phyloP scores from a whole-genome alignment of 2,888 invertebrate species.

The Toxonevra muliebris region DNA sequence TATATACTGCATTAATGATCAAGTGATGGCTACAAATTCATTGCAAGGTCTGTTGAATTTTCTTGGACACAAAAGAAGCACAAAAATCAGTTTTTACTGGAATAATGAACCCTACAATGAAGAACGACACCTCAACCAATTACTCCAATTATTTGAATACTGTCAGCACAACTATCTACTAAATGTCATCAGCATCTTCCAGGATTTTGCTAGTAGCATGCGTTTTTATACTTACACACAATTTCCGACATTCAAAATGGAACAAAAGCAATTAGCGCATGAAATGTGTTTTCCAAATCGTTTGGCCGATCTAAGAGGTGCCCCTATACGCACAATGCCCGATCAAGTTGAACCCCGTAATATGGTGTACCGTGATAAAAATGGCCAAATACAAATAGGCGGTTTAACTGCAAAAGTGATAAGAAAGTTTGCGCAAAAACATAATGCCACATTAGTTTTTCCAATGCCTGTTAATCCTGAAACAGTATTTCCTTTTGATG shows the following conservation, averaged over 20 bases:
- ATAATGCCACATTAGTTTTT: conserved; percentile 44
- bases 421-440: conserved; percentile 40
- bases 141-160: neutral
- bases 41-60: neutral
- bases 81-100: conserved; percentile 7
- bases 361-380: conserved; percentile 37
- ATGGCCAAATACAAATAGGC: conserved; percentile 30
- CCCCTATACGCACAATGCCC: conserved; percentile 39
- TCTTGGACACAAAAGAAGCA: neutral
- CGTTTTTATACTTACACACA: conserved; percentile 21
- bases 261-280: neutral
- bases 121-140: no score
- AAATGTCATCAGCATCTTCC: conserved; percentile 17
- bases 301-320: conserved; percentile 19
- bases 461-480: neutral
- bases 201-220: conserved; percentile 12
- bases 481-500: neutral
- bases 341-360: conserved; percentile 49
- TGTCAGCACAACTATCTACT: conserved; percentile 3
- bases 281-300: conserved; percentile 22
- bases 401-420: conserved; percentile 46
- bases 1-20: no score
- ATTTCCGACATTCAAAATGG: conserved; percentile 24
- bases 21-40: neutral
- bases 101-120: neutral